Percentiles rank a stretch among this genome's conserved stretches.
Evolutionary conservation across 2,113 vertebrate species (phyloP).

Genomic region (Ciconia boyciana): DNA sequence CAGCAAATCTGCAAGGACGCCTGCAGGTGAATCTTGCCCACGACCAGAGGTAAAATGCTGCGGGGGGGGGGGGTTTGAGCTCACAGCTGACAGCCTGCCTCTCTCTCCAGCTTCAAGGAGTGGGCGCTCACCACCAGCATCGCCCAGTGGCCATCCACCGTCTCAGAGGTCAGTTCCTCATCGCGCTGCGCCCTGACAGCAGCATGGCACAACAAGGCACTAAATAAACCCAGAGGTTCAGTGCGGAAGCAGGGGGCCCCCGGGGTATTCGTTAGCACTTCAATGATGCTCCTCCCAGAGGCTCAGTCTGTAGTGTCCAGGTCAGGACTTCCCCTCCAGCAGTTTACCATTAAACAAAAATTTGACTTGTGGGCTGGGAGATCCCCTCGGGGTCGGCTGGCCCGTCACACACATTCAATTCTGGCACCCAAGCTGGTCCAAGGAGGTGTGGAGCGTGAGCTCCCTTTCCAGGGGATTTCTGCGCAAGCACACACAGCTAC

Average conservation of each 20-base stretch:
- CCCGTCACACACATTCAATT: not conserved
- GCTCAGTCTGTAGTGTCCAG: not conserved
- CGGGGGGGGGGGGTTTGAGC: accelerated
- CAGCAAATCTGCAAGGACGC: conserved; percentile 75
- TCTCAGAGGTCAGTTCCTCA: conserved; percentile 68
- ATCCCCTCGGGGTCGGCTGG: not conserved
- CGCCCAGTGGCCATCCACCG: conserved; percentile 77
- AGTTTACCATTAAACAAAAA: not conserved
- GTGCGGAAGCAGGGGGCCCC: not conserved
- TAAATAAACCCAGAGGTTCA: not conserved
- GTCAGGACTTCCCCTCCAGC: not conserved
- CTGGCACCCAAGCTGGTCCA: not conserved
- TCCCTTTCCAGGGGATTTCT: not conserved
- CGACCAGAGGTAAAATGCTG: not conserved
- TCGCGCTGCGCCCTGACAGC: not conserved
- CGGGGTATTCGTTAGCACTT: not conserved
- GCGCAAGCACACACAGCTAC: not conserved
- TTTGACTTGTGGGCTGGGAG: not conserved
- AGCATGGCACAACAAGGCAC: not conserved
- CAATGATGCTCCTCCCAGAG: not conserved
- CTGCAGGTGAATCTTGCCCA: conserved; percentile 72
- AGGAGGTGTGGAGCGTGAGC: not conserved
- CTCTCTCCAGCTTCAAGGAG: conserved; percentile 77
- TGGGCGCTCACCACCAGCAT: conserved; percentile 79
- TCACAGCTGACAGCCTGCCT: not conserved